Percentiles rank a stretch among this genome's conserved stretches.
Conservation (phyloP, 2,888 invertebrate genomes). For the Bibio marci region DNA sequence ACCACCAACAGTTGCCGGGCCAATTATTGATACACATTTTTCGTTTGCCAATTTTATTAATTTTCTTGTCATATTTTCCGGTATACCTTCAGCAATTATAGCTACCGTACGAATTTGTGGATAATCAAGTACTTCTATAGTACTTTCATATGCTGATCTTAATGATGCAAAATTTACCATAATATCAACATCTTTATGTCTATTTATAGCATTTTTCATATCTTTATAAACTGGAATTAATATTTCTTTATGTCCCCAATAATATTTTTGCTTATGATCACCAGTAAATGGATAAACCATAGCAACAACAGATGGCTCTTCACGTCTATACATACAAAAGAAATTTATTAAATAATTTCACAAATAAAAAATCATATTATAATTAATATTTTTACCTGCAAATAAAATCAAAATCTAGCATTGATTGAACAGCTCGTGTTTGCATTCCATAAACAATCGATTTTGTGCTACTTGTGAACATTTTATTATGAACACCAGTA, state of each 20-base stretch:
- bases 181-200: conserved; percentile 88
- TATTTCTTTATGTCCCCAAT: conserved; percentile 98
- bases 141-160: conserved; percentile 92
- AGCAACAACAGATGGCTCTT: conserved; percentile 82
- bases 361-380: not conserved
- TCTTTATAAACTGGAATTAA: conserved; percentile 88
- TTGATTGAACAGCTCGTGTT: conserved; percentile 73
- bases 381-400: conserved; percentile 19
- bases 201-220: conserved; percentile 90
- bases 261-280: conserved; percentile 98
- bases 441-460: conserved; percentile 99
- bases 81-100: conserved; percentile 98
- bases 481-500: conserved; percentile 24
- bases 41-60: conserved; percentile 70
- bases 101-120: conserved; percentile 92
- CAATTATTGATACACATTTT: conserved; percentile 74
- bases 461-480: conserved; percentile 72
- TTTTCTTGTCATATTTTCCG: conserved; percentile 94
- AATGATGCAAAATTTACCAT: conserved; percentile 95
- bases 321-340: conserved; percentile 65
- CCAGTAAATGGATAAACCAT: conserved; percentile 97
- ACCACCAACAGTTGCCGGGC: conserved; percentile 92
- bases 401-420: conserved; percentile 31
- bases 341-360: not conserved
- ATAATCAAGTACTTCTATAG: conserved; percentile 83